Conservation (phyloP, 2,113 vertebrate genomes). For the Carettochelys insculpta region DNA sequence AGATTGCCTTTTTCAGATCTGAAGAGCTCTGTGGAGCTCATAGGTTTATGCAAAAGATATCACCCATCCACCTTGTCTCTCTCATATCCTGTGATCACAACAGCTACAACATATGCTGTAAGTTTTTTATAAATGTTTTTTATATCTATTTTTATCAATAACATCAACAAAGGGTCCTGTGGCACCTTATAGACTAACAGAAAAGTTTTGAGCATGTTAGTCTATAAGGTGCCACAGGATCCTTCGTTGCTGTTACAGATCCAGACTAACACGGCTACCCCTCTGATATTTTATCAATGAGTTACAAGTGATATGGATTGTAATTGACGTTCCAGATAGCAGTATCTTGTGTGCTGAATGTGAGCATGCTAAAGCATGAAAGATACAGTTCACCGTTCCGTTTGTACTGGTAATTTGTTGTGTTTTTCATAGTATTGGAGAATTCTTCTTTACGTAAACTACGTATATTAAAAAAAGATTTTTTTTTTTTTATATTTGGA, state of each 20-base stretch:
- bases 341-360: constrained; percentile 1
- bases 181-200: too few species aligned
- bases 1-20: background rate
- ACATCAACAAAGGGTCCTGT: too few species aligned
- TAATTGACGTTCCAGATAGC: background rate
- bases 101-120: background rate
- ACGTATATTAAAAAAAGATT: background rate
- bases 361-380: background rate
- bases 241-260: too few species aligned
- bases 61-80: background rate
- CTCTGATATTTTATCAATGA: too few species aligned
- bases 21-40: background rate
- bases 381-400: background rate
- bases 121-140: background rate
- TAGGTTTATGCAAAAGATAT: background rate
- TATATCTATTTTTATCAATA: fast-evolving
- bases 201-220: too few species aligned
- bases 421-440: background rate
- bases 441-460: background rate
- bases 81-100: background rate
- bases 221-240: too few species aligned
- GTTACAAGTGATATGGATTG: background rate
- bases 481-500: background rate
- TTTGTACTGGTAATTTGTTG: background rate
- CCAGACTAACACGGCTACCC: too few species aligned